These are phyloP conservation scores for Acleris sparsana DNA, from an alignment of 2,888 invertebrate genomes.

Conservation along the genomic window DNA sequence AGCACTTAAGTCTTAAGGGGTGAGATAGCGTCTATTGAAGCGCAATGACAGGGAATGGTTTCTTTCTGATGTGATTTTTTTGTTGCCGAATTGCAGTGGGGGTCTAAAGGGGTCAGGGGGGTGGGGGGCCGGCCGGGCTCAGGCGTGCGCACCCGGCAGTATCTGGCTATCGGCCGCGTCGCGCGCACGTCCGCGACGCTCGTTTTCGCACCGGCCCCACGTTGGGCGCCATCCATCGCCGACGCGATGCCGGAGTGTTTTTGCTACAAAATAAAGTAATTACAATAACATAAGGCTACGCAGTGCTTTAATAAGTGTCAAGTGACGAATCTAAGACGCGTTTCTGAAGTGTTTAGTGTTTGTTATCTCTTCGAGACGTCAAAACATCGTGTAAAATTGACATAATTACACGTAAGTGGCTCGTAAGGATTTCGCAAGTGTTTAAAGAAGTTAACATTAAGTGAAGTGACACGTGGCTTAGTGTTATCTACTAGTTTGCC, in stretches of 20 bases:
- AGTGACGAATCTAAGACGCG: constrained; percentile 27
- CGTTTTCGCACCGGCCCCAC: constrained; percentile 51
- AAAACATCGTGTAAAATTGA: constrained; percentile 29
- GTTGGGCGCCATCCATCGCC: constrained; percentile 65
- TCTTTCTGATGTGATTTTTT: constrained; percentile 74
- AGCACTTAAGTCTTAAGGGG: constrained; percentile 64
- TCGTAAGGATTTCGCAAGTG: constrained; percentile 38
- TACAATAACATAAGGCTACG: constrained; percentile 4
- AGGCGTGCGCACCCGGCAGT: constrained; percentile 80
- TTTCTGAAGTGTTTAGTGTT: constrained; percentile 29
- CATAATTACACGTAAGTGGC: constrained; percentile 42
- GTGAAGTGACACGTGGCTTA: constrained; percentile 58
- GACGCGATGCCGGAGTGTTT: constrained; percentile 50
- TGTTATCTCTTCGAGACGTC: constrained; percentile 27
- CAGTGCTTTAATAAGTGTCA: constrained; percentile 30
- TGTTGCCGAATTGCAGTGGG: constrained; percentile 69
- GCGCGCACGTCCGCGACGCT: constrained; percentile 51
- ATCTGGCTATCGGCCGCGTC: constrained; percentile 56
- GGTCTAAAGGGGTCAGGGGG: constrained; percentile 49
- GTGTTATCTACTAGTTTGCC: constrained; percentile 39
- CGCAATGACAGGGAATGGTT: constrained; percentile 75
- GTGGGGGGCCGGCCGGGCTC: constrained; percentile 68
- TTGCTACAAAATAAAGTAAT: constrained; percentile 19
- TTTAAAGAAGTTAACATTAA: constrained; percentile 45
- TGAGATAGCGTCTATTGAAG: constrained; percentile 67